phyloP scores from a whole-genome alignment of 2,113 vertebrate species.

The Ovis aries region DNA sequence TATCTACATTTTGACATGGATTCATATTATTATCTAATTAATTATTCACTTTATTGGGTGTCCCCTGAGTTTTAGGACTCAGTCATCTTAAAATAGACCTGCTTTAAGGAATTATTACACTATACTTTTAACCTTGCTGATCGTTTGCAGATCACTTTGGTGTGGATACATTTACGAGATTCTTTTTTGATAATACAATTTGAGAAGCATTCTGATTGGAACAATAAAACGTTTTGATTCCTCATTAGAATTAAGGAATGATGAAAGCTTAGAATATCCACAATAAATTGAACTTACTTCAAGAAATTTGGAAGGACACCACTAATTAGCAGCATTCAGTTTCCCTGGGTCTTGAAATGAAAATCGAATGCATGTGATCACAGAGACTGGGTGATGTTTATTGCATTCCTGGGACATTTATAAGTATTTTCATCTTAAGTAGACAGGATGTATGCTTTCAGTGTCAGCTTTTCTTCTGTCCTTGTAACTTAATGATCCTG shows the following conservation, averaged over 20 bases:
- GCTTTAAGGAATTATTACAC: not conserved
- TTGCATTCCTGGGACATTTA: not conserved
- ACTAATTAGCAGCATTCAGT: not conserved
- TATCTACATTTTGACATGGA: not conserved
- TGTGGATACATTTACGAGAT: not conserved
- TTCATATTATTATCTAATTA: not conserved
- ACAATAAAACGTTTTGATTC: not conserved
- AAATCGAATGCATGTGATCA: not conserved
- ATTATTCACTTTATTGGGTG: not conserved
- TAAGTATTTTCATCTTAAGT: slow-evolving; percentile 19
- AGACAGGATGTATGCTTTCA: not conserved
- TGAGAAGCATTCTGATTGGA: not conserved
- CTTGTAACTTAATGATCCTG: slow-evolving; percentile 1
- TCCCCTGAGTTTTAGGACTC: not conserved
- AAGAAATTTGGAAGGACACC: not conserved
- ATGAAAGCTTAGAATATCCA: not conserved
- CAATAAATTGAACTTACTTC: not conserved
- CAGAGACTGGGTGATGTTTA: not conserved
- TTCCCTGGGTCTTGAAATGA: not conserved
- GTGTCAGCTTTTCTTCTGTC: not conserved
- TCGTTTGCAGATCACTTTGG: not conserved
- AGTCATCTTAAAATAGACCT: not conserved
- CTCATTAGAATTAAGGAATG: not conserved
- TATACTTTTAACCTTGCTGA: not conserved
- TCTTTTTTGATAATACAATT: not conserved